phyloP scores from a whole-genome alignment of 2,113 vertebrate species.

The Ameiurus melas region DNA sequence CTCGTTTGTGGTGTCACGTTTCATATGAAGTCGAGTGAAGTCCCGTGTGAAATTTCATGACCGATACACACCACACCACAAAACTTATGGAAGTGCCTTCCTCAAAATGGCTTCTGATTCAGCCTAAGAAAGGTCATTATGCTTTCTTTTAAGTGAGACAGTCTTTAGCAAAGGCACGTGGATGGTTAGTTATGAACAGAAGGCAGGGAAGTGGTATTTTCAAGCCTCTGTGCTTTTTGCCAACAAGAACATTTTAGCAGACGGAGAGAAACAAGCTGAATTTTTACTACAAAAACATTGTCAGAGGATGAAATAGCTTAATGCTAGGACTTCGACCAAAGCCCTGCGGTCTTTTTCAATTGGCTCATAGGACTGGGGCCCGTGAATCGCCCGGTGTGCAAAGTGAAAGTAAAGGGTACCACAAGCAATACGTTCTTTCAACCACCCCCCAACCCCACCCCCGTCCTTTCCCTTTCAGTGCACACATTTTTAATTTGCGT shows the following conservation, averaged over 20 bases:
- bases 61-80: not conserved
- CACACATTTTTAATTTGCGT: not conserved
- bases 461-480: not conserved
- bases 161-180: not conserved
- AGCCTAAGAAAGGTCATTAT: not conserved
- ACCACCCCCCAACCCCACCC: too few species aligned
- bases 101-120: not conserved
- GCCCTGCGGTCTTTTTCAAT: too few species aligned
- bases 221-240: not conserved
- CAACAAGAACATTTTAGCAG: not conserved
- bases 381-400: not conserved
- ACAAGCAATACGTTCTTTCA: not conserved
- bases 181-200: not conserved
- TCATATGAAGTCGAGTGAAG: not conserved
- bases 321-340: not conserved
- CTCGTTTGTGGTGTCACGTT: conserved; percentile 62
- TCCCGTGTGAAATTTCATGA: not conserved
- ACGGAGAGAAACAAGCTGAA: not conserved
- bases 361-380: not conserved
- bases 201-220: not conserved
- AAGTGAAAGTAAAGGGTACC: not conserved
- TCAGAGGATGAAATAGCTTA: not conserved
- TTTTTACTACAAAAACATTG: not conserved
- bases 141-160: not conserved
- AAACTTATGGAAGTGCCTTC: not conserved